Percentiles rank a stretch among this genome's conserved stretches.
These are phyloP conservation scores for Micropterix aruncella DNA, from an alignment of 2,888 invertebrate species.

Conservation along the genomic window DNA sequence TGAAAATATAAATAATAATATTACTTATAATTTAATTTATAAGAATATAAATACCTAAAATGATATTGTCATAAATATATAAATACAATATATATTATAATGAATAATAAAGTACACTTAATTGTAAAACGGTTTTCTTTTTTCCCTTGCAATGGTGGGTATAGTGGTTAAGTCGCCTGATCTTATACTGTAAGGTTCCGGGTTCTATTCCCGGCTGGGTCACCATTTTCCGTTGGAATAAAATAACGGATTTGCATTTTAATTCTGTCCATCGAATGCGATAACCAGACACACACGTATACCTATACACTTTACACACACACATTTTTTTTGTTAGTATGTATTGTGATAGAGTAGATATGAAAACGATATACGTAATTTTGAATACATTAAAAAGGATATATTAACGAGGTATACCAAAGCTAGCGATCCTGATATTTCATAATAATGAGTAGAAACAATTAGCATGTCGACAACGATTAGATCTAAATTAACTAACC, in stretches of 20 bases:
- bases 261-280: too few relatives aligned
- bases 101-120: constrained; percentile 42
- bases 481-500: too few relatives aligned
- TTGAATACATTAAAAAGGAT: not conserved
- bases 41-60: constrained; percentile 43
- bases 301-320: too few relatives aligned
- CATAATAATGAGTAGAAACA: too few relatives aligned
- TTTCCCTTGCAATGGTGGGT: too few relatives aligned
- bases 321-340: not conserved
- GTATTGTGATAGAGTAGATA: not conserved
- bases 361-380: not conserved
- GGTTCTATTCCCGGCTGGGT: too few relatives aligned
- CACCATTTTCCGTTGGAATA: too few relatives aligned
- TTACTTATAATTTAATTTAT: constrained; percentile 43
- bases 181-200: too few relatives aligned
- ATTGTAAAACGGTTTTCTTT: constrained; percentile 25
- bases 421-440: not conserved
- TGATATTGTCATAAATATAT: constrained; percentile 47
- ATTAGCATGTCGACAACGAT: too few relatives aligned
- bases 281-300: too few relatives aligned
- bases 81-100: constrained; percentile 33
- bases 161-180: too few relatives aligned
- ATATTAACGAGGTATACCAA: not conserved
- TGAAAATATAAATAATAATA: constrained; percentile 40
- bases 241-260: too few relatives aligned